Percentiles rank a stretch among this genome's conserved stretches.
These are phyloP conservation scores for Leucophenga montana DNA, from an alignment of 2,888 invertebrate species.

Conservation along the genomic window DNA sequence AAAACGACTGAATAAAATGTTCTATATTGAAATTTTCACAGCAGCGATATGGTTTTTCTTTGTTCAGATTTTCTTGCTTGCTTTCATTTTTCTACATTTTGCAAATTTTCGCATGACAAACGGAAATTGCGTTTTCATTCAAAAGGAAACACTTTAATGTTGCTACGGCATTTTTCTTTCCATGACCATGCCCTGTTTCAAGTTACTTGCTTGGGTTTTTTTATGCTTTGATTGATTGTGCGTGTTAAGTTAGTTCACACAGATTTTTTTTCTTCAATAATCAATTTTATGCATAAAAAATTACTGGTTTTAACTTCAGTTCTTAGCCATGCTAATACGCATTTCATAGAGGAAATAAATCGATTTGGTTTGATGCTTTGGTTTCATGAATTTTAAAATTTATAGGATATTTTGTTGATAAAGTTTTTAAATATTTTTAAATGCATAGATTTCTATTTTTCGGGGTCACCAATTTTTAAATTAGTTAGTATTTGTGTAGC, in stretches of 20 bases:
- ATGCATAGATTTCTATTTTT: too few species aligned
- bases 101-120: constrained; percentile 7
- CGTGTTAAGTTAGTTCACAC: background rate
- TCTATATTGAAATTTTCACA: background rate
- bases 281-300: too few species aligned
- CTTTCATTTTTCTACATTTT: background rate
- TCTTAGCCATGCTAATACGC: background rate
- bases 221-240: constrained; percentile 13
- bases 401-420: too few species aligned
- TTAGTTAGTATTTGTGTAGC: too few species aligned
- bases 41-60: background rate
- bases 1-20: background rate
- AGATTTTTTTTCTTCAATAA: background rate
- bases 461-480: too few species aligned
- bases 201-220: too few species aligned
- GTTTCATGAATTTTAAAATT: too few species aligned
- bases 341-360: too few species aligned
- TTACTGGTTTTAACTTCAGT: too few species aligned
- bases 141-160: constrained; percentile 18
- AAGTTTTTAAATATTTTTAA: too few species aligned
- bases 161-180: constrained; percentile 4
- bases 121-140: constrained; percentile 17
- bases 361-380: too few species aligned
- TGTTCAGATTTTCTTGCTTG: background rate
- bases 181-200: background rate